Conservation (phyloP, 1,140 invertebrate genomes). For the Tribolium castaneum region DNA sequence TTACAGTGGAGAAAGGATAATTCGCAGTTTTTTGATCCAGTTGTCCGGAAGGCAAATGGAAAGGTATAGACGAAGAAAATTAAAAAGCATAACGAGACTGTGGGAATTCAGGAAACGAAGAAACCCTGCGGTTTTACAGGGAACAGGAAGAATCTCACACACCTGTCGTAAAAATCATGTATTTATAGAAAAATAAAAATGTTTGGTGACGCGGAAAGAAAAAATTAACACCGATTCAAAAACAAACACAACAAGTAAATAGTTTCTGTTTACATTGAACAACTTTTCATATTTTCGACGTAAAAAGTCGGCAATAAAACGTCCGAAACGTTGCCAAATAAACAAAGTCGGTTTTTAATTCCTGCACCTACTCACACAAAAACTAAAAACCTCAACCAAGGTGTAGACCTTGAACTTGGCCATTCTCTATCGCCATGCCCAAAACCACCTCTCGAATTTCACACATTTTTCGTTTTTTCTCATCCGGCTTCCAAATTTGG, state of each 20-base stretch:
- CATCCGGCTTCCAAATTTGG: background rate
- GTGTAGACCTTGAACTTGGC: constrained; percentile 32
- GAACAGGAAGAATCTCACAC: background rate
- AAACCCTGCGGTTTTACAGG: background rate
- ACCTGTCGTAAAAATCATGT: background rate
- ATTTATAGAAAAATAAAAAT: background rate
- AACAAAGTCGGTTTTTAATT: background rate
- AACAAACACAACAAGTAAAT: background rate
- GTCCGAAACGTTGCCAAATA: background rate
- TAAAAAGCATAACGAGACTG: background rate
- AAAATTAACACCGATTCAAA: background rate
- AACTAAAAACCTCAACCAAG: constrained; percentile 3
- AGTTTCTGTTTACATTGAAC: background rate
- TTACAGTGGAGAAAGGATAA: background rate
- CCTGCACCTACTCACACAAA: background rate
- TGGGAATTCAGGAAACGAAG: background rate
- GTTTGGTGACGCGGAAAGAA: background rate
- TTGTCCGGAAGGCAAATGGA: background rate
- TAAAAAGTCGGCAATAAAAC: background rate
- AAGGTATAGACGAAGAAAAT: background rate
- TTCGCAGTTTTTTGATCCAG: background rate
- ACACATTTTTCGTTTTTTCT: background rate
- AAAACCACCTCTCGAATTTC: background rate
- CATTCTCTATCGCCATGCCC: constrained; percentile 7
- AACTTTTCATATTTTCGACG: background rate